Conservation (phyloP, 2,113 vertebrate genomes). For the Percopsis transmontana region DNA sequence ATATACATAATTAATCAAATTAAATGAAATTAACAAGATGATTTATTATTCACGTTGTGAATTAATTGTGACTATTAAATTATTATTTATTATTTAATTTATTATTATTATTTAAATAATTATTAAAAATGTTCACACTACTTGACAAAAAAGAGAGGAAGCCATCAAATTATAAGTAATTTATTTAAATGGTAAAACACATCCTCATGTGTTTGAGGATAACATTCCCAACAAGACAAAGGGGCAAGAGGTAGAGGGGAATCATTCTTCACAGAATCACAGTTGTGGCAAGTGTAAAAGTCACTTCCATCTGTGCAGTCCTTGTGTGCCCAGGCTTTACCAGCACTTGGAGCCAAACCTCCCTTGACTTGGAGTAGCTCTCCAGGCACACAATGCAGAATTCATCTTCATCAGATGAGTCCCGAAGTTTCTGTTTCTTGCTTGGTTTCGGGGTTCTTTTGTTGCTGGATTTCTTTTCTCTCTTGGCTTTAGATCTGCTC, state of each 20-base stretch:
- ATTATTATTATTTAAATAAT: no score
- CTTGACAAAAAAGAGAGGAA: neutral
- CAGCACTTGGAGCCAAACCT: conserved; percentile 13
- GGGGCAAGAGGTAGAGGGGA: no score
- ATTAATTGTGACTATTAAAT: no score
- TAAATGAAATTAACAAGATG: neutral
- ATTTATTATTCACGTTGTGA: neutral
- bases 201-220: neutral
- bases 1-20: no score
- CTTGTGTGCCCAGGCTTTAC: conserved; percentile 15
- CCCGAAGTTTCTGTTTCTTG: conserved; percentile 7
- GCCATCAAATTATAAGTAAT: neutral
- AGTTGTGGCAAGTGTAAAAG: no score
- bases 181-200: neutral
- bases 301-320: no score
- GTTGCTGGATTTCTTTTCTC: neutral
- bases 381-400: conserved; percentile 14
- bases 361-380: conserved; percentile 18
- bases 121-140: neutral
- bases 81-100: neutral
- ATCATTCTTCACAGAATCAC: neutral
- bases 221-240: no score
- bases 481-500: neutral
- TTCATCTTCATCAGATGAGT: conserved; percentile 10
- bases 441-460: neutral